Percentiles rank a stretch among this genome's conserved stretches.
Evolutionary conservation across 1,140 invertebrate species (phyloP).

Genomic region (Drosophila sturtevanti): DNA sequence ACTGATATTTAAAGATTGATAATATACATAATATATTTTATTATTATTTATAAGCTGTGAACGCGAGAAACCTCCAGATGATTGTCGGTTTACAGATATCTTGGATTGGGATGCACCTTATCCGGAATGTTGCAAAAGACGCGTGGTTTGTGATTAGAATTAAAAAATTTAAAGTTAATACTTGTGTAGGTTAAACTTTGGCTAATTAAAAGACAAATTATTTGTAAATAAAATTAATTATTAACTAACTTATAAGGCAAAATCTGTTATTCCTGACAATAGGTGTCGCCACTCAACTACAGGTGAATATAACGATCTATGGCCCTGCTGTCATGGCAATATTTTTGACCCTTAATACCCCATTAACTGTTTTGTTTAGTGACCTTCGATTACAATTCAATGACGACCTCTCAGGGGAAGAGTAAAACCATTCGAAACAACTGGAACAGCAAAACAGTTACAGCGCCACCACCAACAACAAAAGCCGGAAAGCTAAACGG

Average conservation of each 20-base stretch:
- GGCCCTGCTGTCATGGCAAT: neutral
- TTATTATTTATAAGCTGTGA: slow-evolving; percentile 35
- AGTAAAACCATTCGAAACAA: slow-evolving; percentile 41
- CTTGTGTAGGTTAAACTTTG: too few relatives aligned
- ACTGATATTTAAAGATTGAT: neutral
- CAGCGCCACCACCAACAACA: neutral
- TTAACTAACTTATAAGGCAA: too few relatives aligned
- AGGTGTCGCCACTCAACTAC: neutral
- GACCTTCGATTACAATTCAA: slow-evolving; percentile 27
- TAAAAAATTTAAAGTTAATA: neutral
- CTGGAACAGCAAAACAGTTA: slow-evolving; percentile 27
- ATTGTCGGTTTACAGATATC: slow-evolving; percentile 28
- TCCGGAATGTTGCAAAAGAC: slow-evolving; percentile 46
- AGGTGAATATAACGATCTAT: neutral
- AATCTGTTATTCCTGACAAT: neutral
- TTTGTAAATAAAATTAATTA: neutral
- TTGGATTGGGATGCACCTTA: slow-evolving; percentile 24
- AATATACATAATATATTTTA: neutral
- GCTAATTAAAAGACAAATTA: neutral
- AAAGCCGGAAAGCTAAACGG: slow-evolving; percentile 52
- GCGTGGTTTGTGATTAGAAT: slow-evolving; percentile 37
- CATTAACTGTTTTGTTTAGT: neutral
- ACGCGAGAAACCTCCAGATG: neutral
- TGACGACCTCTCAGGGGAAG: slow-evolving; percentile 25
- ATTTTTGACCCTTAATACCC: neutral